Percentiles rank a stretch among this genome's conserved stretches.
Conservation (phyloP, 2,888 invertebrate species). For the Heliothis peltigera region DNA sequence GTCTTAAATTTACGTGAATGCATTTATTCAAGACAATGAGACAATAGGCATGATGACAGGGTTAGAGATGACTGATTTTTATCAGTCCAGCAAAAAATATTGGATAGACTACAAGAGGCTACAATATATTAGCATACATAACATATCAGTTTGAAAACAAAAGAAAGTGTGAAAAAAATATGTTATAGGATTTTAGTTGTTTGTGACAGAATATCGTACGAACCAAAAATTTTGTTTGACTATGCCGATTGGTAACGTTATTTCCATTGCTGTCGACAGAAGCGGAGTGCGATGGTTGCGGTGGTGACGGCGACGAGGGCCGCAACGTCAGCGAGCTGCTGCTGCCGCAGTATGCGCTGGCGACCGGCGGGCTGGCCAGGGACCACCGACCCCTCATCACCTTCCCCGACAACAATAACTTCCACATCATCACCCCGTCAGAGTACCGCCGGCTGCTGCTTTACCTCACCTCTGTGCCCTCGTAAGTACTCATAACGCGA, state of each 20-base stretch:
- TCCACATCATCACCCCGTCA: conserved; percentile 94
- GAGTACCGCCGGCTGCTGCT: conserved; percentile 97
- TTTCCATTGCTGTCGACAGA: conserved; percentile 72
- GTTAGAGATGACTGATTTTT: too few species aligned
- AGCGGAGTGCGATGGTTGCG: conserved; percentile 88
- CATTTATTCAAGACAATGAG: neutral
- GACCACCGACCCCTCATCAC: conserved; percentile 98
- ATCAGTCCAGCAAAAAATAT: too few species aligned
- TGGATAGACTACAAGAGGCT: too few species aligned
- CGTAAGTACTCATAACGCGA: conserved; percentile 94
- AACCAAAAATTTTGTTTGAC: too few species aligned
- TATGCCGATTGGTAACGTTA: neutral
- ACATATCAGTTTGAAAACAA: too few species aligned
- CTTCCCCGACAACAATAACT: conserved; percentile 98
- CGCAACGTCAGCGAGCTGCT: conserved; percentile 96
- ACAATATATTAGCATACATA: too few species aligned
- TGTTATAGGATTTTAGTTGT: too few species aligned
- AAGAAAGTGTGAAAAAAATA: too few species aligned
- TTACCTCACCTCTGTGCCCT: conserved; percentile 98
- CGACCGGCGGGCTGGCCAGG: conserved; percentile 97
- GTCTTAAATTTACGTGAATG: too few species aligned
- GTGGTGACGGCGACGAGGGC: conserved; percentile 91
- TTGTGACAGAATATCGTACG: too few species aligned
- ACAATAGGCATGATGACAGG: neutral
- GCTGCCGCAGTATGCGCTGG: conserved; percentile 96